Base-by-base conservation (phyloP, 2,888 invertebrate species). In the Rhagonycha fulva region DNA sequence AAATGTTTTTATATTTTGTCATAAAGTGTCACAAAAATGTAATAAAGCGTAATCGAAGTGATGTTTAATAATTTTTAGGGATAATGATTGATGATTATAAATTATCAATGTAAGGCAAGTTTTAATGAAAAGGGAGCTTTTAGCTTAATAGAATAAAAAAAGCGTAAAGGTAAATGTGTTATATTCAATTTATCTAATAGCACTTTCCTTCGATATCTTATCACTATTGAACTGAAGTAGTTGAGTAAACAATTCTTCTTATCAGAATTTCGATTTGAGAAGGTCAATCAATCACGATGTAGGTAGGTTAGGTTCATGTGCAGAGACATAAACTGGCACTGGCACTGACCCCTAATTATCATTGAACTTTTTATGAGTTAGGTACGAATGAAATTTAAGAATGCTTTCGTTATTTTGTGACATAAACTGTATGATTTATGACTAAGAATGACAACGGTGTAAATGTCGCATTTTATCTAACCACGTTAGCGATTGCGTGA, bases 371-470 rank as follows among this genome's bases (percentile, higher is more conserved):
- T 82, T 80, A 82, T 77, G 79, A 74, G 79, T 78, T 76, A 75
- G 74, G 78, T 80, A 78, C 82, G 81, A 82, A 81, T 82, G 78
- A 81, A 80, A 79, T 80, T 78, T 79, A 76, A 82, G 81, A 77
- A 80, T 73, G 82, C 74, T 82, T 82, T 82, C 83, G 82, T 83
- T 83, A 83, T 83, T 81, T 82, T 81, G 80, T 80, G 75, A 77
- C 80, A 82, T 83, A 83, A 83, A 83, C 79, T 80, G 71, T 76
- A 82, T 82, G 82, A 83, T 83, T 83, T 83, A 83, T 80, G 79
- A 74, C 69, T 77, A 79, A 78, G 77, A 81, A 81, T 82, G 81
- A 81, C 82, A 82, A 82, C 79, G 74, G 81, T 81, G 80, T 82
- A 81, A 82, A 82, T 82, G 81, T 82, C 82, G 80, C 81, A 81